A percentile compares a stretch with the other conserved stretches of the same genome.
These are phyloP conservation scores for Venturia canescens DNA, from an alignment of 1,140 invertebrate genomes.

Conservation along the genomic window DNA sequence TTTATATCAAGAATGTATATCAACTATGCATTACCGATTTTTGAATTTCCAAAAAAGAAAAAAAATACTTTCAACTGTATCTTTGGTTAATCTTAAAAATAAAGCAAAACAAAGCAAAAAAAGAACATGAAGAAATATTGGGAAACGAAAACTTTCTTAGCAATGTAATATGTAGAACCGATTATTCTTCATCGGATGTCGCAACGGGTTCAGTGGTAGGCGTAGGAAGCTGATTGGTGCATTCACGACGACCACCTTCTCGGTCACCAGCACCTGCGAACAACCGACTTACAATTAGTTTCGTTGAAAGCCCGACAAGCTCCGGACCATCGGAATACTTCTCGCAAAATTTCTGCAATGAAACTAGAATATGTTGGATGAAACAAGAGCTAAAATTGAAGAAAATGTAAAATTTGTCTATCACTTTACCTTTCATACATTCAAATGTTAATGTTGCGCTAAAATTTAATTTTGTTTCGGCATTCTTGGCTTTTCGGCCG, in stretches of 20 bases:
- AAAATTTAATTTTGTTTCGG: neutral
- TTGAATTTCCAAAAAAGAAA: too few species aligned
- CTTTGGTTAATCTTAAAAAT: neutral
- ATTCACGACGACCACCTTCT: neutral
- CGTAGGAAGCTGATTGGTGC: neutral
- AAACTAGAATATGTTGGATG: neutral
- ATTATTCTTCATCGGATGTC: too few species aligned
- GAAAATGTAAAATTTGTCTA: neutral
- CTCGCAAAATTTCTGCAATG: conserved; percentile 1
- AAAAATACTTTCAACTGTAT: too few species aligned
- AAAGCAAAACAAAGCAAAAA: too few species aligned
- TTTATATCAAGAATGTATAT: too few species aligned
- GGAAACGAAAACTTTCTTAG: too few species aligned
- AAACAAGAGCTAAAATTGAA: neutral
- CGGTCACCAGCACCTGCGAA: neutral
- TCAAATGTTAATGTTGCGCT: neutral
- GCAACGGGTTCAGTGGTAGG: too few species aligned
- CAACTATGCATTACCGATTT: too few species aligned
- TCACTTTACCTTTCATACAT: neutral
- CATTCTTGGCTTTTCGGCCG: neutral
- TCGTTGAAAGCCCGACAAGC: neutral
- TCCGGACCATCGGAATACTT: neutral
- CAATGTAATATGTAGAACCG: too few species aligned
- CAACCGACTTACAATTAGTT: neutral
- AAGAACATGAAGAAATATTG: too few species aligned